Evolutionary conservation across 2,113 vertebrate genomes (phyloP).

Genomic region (Triplophysa rosa): DNA sequence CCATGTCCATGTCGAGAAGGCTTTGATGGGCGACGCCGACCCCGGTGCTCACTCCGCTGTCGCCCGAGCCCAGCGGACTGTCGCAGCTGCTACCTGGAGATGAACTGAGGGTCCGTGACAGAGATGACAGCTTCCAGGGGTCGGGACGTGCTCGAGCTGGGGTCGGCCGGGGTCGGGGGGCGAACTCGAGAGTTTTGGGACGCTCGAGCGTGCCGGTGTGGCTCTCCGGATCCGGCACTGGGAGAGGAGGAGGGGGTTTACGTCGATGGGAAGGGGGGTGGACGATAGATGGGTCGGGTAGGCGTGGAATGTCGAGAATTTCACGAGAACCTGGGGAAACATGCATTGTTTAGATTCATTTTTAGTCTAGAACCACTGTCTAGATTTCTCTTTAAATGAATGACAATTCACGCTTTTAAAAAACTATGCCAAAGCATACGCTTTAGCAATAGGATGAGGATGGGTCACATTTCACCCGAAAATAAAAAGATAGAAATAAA

Average conservation of each 20-base stretch:
- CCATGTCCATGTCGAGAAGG: slow-evolving; percentile 88
- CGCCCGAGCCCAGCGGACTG: slow-evolving; percentile 74
- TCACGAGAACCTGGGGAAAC: slow-evolving; percentile 71
- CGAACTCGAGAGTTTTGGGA: slow-evolving; percentile 86
- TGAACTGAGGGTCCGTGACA: slow-evolving; percentile 77
- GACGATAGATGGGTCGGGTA: slow-evolving; percentile 74
- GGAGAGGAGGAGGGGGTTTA: slow-evolving; percentile 64
- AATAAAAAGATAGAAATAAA: no score
- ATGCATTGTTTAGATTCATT: neutral
- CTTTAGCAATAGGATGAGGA: no score
- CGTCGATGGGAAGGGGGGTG: slow-evolving; percentile 71
- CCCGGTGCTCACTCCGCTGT: slow-evolving; percentile 65
- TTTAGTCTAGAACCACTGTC: no score
- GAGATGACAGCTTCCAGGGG: slow-evolving; percentile 84
- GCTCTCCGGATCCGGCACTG: slow-evolving; percentile 50
- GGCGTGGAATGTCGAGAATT: slow-evolving; percentile 74
- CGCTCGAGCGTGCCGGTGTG: slow-evolving; percentile 69
- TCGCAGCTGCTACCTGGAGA: slow-evolving; percentile 81
- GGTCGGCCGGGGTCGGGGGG: slow-evolving; percentile 82
- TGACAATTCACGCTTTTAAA: no score
- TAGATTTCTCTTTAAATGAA: no score
- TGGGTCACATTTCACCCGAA: no score
- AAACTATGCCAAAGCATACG: no score
- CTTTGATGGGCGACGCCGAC: slow-evolving; percentile 66
- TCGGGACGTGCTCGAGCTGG: slow-evolving; percentile 76